Percentiles rank a stretch among this genome's conserved stretches.
These are phyloP conservation scores for Cyprinodon diabolis DNA, from an alignment of 2,797 vertebrate genomes.

Conservation along the genomic window DNA sequence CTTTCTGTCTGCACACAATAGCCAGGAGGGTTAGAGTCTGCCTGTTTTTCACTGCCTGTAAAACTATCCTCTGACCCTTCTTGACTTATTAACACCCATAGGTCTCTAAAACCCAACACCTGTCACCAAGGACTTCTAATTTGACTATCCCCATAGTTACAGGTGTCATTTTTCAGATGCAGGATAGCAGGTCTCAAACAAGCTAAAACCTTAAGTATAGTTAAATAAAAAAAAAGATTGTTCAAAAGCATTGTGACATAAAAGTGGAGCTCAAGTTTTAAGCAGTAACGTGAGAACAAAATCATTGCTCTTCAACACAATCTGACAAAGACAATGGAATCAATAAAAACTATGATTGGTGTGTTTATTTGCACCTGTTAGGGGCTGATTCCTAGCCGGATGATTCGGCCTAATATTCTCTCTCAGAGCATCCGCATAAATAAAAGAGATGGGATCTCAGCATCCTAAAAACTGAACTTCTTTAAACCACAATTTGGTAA, in stretches of 20 bases:
- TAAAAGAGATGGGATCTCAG: neutral
- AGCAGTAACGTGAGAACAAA: slow-evolving; percentile 8
- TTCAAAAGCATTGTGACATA: neutral
- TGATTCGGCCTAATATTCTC: no score
- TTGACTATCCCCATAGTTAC: slow-evolving; percentile 38
- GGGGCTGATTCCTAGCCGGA: no score
- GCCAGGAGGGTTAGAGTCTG: slow-evolving; percentile 16
- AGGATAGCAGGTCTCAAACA: slow-evolving; percentile 2
- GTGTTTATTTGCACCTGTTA: no score
- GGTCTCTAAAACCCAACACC: slow-evolving; percentile 35
- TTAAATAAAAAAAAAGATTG: neutral
- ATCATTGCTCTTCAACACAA: neutral
- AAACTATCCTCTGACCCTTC: slow-evolving; percentile 36
- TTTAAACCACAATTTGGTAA: neutral
- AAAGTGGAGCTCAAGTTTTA: slow-evolving; percentile 6
- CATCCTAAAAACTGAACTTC: neutral
- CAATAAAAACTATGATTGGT: no score
- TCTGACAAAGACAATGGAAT: neutral
- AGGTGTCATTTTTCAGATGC: slow-evolving; percentile 35
- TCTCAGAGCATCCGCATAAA: neutral
- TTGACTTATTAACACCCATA: slow-evolving; percentile 45
- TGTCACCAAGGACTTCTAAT: slow-evolving; percentile 31
- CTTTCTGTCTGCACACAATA: slow-evolving; percentile 21
- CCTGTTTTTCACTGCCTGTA: slow-evolving; percentile 27
- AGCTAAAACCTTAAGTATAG: neutral